Evolutionary conservation across 2,113 vertebrate genomes (phyloP), one percentile per base, ranked within the genome.

Genomic region (Halcyon senegalensis): DNA sequence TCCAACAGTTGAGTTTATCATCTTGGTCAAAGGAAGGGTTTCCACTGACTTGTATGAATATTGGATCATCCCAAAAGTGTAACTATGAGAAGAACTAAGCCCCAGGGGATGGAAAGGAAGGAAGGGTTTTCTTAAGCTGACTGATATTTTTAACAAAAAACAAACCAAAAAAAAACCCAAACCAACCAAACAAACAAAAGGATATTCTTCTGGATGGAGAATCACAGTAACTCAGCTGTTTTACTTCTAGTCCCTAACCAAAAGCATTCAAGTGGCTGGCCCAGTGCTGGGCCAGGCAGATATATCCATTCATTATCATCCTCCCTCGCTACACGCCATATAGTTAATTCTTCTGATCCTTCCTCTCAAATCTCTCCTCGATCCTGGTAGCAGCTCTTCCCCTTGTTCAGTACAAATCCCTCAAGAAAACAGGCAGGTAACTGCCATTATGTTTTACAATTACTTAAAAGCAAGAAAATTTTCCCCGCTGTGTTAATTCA

Each of bases 291-390:
- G 55, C 77, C 82, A 84, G 77, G 77, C 74, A 95, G 81, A 73
- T 73, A 87, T 39, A 94, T 53, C 81, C 81, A 62, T 62, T 96
- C 77, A 89, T 93, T 96, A 89, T 64, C 56, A 69, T 63, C 90
- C 84, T 72, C 39, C 51, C 55, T 80, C 43, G 0, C 84, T 93
- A 66, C 86, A 59, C 50, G 59, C 62, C 58, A 53, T 81, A 16
- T 84, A 94, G 92, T 92, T 96, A 93, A 97, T 96, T 86, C 86
- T 95, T 95, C 64, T 91, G 76, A 91, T 95, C 75, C 92, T 94
- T 93, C 83, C 85, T 90, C 89, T 94, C 86, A 84, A 94, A 87
- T 75, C 80, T 78, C 88, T 92, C 78, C 69, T 90, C 84, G 62
- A 16, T 50, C 86, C 68, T 68, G 48, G 68, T 92, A 92, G 74